A percentile compares a stretch with the other conserved stretches of the same genome.
Evolutionary conservation across 2,888 invertebrate genomes (phyloP).

Genomic region (Rhagonycha fulva): DNA sequence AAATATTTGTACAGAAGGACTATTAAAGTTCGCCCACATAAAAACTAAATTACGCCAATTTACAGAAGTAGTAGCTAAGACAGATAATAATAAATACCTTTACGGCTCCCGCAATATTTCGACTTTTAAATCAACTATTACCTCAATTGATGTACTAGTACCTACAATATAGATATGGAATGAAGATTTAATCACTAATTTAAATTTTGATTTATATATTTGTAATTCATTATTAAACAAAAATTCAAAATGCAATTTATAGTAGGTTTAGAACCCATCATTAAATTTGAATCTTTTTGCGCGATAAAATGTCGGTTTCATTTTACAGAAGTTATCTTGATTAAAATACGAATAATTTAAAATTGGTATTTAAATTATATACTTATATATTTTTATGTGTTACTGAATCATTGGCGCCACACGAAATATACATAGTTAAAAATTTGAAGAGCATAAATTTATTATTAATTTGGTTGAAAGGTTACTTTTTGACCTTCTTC

Average conservation of each 20-base stretch:
- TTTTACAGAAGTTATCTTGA: slow-evolving; percentile 16
- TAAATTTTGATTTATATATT: background rate
- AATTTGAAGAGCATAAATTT: slow-evolving; percentile 16
- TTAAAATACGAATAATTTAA: slow-evolving; percentile 11
- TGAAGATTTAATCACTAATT: slow-evolving; percentile 4
- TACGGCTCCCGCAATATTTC: background rate
- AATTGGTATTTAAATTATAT: slow-evolving; percentile 12
- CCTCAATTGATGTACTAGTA: too few species aligned
- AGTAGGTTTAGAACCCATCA: background rate
- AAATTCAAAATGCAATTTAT: background rate
- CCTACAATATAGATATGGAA: background rate
- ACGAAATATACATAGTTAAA: slow-evolving; percentile 15
- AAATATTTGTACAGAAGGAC: background rate
- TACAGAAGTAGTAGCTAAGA: background rate
- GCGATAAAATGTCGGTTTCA: slow-evolving; percentile 5
- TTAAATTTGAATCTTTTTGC: slow-evolving; percentile 2
- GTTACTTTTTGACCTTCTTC: slow-evolving; percentile 17
- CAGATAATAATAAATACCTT: too few species aligned
- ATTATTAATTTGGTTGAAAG: slow-evolving; percentile 21
- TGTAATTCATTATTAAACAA: background rate
- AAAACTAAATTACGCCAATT: background rate
- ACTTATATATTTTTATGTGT: slow-evolving; percentile 6
- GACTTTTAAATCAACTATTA: background rate
- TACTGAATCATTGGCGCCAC: slow-evolving; percentile 17
- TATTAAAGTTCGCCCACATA: background rate